A percentile compares a stretch with the other conserved stretches of the same genome.
Evolutionary conservation across 2,113 vertebrate genomes (phyloP).

Genomic region (Chamaea fasciata): DNA sequence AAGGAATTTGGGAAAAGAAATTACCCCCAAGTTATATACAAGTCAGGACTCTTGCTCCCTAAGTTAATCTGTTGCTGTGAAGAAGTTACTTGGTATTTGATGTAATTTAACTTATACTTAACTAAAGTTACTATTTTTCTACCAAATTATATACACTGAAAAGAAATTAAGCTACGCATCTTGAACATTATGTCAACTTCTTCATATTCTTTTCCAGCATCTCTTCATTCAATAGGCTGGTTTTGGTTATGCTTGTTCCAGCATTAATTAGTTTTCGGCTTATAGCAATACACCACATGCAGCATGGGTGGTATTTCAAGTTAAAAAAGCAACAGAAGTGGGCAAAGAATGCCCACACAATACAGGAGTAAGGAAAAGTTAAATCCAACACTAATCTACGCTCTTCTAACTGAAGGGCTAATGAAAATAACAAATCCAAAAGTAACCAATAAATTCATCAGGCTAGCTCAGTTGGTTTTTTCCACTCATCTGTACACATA

Average conservation of each 20-base stretch:
- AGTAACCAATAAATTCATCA: background rate
- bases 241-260: background rate
- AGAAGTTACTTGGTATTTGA: background rate
- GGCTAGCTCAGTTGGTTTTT: background rate
- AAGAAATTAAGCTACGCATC: background rate
- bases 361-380: background rate
- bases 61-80: background rate
- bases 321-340: background rate
- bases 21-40: accelerated
- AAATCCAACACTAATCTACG: background rate
- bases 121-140: background rate
- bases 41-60: background rate
- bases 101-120: background rate
- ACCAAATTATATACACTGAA: background rate
- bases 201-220: background rate
- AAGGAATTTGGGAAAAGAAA: background rate
- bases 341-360: background rate
- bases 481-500: background rate
- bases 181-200: background rate
- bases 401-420: background rate
- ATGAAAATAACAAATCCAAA: background rate
- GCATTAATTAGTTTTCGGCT: background rate
- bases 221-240: background rate
- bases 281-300: background rate
- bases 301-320: background rate